Evolutionary conservation across 2,888 invertebrate species (phyloP).

Genomic region (Operophtera brumata): DNA sequence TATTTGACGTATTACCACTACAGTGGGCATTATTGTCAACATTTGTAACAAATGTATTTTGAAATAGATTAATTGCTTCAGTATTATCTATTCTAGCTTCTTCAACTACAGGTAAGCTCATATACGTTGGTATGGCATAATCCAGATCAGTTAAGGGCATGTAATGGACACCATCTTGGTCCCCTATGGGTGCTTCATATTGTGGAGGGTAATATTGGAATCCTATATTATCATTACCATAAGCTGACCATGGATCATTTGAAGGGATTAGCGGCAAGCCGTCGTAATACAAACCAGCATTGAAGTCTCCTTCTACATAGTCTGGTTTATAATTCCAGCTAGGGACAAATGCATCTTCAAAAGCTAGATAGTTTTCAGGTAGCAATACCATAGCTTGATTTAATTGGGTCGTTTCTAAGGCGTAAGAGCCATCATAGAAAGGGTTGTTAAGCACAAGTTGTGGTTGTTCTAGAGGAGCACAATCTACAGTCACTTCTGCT

Average conservation of each 20-base stretch:
- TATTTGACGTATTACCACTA: conserved; percentile 22
- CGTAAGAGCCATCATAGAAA: conserved; percentile 73
- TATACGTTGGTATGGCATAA: conserved; percentile 70
- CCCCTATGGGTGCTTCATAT: conserved; percentile 56
- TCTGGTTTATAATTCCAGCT: conserved; percentile 71
- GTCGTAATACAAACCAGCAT: conserved; percentile 64
- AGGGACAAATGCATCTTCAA: conserved; percentile 77
- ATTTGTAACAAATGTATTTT: conserved; percentile 36
- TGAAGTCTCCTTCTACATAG: conserved; percentile 54
- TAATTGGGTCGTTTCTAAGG: conserved; percentile 56
- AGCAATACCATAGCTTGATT: conserved; percentile 63
- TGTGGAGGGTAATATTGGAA: conserved; percentile 67
- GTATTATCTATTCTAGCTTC: conserved; percentile 50
- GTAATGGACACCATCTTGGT: conserved; percentile 60
- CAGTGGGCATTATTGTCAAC: conserved; percentile 38
- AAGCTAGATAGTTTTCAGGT: conserved; percentile 76
- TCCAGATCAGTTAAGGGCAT: conserved; percentile 72
- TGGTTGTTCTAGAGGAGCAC: conserved; percentile 55
- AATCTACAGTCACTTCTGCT: conserved; percentile 65
- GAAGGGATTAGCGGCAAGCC: conserved; percentile 66
- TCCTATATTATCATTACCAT: conserved; percentile 57
- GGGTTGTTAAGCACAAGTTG: conserved; percentile 75
- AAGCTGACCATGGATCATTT: conserved; percentile 72
- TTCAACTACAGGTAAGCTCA: conserved; percentile 66
- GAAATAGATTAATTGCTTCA: conserved; percentile 35